Conservation (phyloP, 2,888 invertebrate genomes). For the Tuberolachnus salignus region DNA sequence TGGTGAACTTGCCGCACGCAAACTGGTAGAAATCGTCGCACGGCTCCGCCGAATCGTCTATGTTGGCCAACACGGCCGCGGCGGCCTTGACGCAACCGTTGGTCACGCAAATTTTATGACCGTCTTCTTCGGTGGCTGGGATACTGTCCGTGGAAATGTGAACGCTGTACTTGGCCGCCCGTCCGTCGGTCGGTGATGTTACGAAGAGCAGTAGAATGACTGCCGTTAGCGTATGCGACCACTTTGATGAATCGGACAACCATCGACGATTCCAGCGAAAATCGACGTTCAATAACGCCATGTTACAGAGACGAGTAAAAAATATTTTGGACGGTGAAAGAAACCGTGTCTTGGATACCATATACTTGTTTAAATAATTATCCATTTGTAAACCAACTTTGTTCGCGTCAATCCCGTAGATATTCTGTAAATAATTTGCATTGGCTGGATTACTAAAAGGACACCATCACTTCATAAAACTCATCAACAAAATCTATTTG, state of each 20-base stretch:
- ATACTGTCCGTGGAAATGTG: too few relatives aligned
- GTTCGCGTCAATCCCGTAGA: too few relatives aligned
- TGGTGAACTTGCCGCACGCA: slow-evolving; percentile 23
- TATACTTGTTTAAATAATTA: too few relatives aligned
- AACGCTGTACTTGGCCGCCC: not conserved
- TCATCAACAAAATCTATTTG: too few relatives aligned
- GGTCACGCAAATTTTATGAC: not conserved
- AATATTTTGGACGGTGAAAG: not conserved
- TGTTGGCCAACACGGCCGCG: slow-evolving; percentile 26
- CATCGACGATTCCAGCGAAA: not conserved
- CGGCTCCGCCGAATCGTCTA: slow-evolving; percentile 7
- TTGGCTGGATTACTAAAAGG: too few relatives aligned
- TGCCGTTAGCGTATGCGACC: not conserved
- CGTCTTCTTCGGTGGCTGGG: not conserved
- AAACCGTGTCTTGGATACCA: too few relatives aligned
- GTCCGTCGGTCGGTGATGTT: not conserved
- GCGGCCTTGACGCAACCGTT: slow-evolving; percentile 20
- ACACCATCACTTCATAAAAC: too few relatives aligned
- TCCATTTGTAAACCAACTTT: too few relatives aligned
- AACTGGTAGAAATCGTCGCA: slow-evolving; percentile 46
- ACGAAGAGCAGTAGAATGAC: too few relatives aligned
- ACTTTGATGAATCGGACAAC: not conserved
- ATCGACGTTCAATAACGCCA: not conserved
- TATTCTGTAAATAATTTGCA: too few relatives aligned
- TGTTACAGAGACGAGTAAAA: not conserved